Conservation (phyloP, 1,140 invertebrate species). For the Drosophila elegans region DNA sequence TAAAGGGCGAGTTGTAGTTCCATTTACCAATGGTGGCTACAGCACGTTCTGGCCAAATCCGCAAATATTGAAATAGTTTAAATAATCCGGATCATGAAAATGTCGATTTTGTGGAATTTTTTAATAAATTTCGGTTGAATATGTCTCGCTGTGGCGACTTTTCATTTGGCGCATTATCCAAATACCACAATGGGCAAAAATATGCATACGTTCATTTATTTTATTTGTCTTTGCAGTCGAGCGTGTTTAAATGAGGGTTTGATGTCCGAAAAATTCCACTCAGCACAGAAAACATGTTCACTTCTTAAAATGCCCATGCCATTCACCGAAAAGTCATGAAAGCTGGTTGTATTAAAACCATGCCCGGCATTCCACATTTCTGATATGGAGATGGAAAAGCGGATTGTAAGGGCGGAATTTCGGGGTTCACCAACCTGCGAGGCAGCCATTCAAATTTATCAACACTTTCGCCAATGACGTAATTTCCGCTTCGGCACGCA, state of each 20-base stretch:
- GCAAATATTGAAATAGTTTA: slow-evolving; percentile 41
- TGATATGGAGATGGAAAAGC: not conserved
- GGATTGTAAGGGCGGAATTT: not conserved
- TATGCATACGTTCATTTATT: slow-evolving; percentile 24
- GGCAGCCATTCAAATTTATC: slow-evolving; percentile 27
- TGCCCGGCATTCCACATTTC: slow-evolving; percentile 15
- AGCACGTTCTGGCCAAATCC: slow-evolving; percentile 30
- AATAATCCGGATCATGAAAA: slow-evolving; percentile 23
- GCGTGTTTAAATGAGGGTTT: slow-evolving; percentile 1
- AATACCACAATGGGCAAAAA: slow-evolving; percentile 14
- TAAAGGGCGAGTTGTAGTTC: not conserved
- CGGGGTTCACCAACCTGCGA: slow-evolving; percentile 20
- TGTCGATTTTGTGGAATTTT: slow-evolving; percentile 36
- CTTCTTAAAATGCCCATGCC: slow-evolving; percentile 3
- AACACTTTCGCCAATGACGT: slow-evolving; percentile 32
- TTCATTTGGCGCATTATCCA: slow-evolving; percentile 33
- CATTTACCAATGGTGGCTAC: not conserved
- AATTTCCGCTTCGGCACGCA: slow-evolving; percentile 23
- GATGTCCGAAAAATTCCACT: slow-evolving; percentile 22
- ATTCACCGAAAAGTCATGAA: not conserved
- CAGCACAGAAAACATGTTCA: slow-evolving; percentile 3
- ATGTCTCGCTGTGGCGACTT: slow-evolving; percentile 4
- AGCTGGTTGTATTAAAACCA: slow-evolving; percentile 16
- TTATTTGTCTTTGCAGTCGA: not conserved
- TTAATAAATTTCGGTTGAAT: slow-evolving; percentile 18